Conservation (phyloP, 2,888 invertebrate species). For the Cryptus armator region DNA sequence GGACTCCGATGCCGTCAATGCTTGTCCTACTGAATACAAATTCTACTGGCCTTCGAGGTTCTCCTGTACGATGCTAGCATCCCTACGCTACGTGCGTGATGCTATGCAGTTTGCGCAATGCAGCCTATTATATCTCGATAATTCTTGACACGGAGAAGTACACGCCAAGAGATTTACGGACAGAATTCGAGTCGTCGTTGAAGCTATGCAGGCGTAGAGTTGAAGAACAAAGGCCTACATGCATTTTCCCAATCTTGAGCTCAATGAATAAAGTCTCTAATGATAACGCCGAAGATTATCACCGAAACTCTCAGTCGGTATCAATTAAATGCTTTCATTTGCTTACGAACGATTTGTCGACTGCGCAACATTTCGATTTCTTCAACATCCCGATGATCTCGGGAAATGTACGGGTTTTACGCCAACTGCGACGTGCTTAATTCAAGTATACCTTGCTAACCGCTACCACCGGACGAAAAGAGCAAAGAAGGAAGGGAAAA, state of each 20-base stretch:
- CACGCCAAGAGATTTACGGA: conserved; percentile 6
- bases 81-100: conserved; percentile 40
- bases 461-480: background rate
- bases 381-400: no score
- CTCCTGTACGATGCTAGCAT: conserved; percentile 35
- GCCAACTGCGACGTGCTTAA: background rate
- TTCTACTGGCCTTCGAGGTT: conserved; percentile 52
- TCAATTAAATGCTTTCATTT: no score
- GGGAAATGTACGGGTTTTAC: no score
- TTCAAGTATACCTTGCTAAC: background rate
- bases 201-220: background rate
- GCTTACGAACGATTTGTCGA: no score
- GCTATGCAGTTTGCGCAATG: conserved; percentile 46
- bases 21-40: conserved; percentile 69
- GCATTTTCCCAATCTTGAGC: conserved; percentile 5
- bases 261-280: background rate
- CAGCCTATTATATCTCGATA: conserved; percentile 33
- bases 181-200: conserved; percentile 1
- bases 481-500: background rate
- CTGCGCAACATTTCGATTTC: no score
- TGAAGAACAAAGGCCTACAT: background rate
- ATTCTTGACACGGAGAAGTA: conserved; percentile 32
- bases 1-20: conserved; percentile 58
- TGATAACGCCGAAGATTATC: no score
- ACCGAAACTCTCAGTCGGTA: no score